These are phyloP conservation scores for Lapara coniferarum DNA, from an alignment of 2,888 invertebrate species.

Conservation along the genomic window DNA sequence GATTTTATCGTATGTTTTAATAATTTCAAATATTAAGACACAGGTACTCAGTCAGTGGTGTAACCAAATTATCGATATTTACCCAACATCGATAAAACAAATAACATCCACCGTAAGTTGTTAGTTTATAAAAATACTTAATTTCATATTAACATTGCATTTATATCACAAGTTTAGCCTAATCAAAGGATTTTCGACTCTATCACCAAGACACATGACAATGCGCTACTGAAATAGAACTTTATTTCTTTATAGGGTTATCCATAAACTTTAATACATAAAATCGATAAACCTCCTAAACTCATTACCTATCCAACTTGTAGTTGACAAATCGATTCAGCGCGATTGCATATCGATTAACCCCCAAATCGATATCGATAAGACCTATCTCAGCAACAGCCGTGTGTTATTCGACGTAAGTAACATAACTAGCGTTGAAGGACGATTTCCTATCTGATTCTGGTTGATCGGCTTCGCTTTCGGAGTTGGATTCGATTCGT, in stretches of 20 bases:
- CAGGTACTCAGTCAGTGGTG: slow-evolving; percentile 14
- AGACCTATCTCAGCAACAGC: neutral
- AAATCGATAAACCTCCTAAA: neutral
- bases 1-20: slow-evolving; percentile 12
- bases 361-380: slow-evolving; percentile 12
- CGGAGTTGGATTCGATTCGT: slow-evolving; percentile 44
- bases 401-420: slow-evolving; percentile 18
- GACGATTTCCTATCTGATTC: slow-evolving; percentile 73
- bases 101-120: neutral
- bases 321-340: neutral
- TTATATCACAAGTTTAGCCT: neutral
- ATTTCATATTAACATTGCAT: neutral
- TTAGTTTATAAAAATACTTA: neutral
- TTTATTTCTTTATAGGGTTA: neutral
- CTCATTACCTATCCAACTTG: neutral
- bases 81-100: slow-evolving; percentile 1
- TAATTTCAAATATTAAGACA: slow-evolving; percentile 7
- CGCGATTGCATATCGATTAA: neutral
- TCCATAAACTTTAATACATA: neutral
- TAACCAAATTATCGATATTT: neutral
- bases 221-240: neutral
- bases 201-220: neutral
- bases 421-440: slow-evolving; percentile 14
- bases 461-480: slow-evolving; percentile 77
- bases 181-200: neutral